Conservation (phyloP, 92 coral and sea anemone species). For the Virgularia gustaviana region DNA sequence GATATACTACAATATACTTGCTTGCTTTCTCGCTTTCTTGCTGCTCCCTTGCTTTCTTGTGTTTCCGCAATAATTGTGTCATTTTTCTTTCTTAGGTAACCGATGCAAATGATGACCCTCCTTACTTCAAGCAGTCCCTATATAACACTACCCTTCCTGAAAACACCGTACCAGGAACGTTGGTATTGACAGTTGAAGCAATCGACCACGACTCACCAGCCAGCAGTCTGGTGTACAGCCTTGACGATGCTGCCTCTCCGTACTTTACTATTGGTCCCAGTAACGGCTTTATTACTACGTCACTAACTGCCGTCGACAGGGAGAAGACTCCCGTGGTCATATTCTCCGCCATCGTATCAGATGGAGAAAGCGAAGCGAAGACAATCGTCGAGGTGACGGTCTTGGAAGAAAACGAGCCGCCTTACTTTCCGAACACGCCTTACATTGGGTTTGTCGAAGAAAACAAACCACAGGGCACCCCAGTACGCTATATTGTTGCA, state of each 20-base stretch:
- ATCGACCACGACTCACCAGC: constrained; percentile 57
- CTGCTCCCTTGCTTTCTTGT: too few species aligned
- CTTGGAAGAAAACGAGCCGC: constrained; percentile 74
- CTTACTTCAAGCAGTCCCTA: constrained; percentile 58
- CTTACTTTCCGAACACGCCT: constrained; percentile 70
- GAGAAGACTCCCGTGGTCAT: constrained; percentile 61
- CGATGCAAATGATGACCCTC: constrained; percentile 78
- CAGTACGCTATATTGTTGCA: constrained; percentile 81
- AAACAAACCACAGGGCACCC: constrained; percentile 50
- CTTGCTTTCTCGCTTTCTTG: too few species aligned
- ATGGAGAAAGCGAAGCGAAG: constrained; percentile 51
- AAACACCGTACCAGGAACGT: constrained; percentile 55
- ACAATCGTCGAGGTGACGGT: constrained; percentile 74
- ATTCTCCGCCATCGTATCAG: constrained; percentile 64
- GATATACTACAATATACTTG: too few species aligned
- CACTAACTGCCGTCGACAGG: constrained; percentile 57
- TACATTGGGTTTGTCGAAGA: constrained; percentile 76
- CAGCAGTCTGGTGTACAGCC: constrained; percentile 52
- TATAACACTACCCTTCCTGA: constrained; percentile 63
- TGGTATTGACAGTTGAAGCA: constrained; percentile 61
- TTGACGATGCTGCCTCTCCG: constrained; percentile 52
- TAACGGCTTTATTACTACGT: constrained; percentile 51
- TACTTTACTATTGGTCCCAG: constrained; percentile 61
- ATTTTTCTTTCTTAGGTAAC: constrained; percentile 49
- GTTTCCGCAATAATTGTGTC: not conserved